Conservation (phyloP, 2,888 invertebrate genomes). For the Imbricaverruca yamaguchii region DNA sequence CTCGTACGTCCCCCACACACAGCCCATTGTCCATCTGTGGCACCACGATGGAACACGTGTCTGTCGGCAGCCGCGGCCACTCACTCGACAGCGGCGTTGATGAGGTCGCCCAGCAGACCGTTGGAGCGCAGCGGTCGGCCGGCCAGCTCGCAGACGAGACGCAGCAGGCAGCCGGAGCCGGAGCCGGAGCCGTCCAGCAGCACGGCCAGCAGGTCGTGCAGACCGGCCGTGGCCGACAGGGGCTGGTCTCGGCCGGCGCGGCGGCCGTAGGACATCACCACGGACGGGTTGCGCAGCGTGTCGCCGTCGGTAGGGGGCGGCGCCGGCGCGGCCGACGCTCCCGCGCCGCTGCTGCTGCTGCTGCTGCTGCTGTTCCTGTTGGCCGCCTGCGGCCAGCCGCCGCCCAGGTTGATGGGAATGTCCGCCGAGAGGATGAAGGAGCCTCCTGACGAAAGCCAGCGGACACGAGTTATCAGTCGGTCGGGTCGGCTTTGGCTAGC, state of each 20-base stretch:
- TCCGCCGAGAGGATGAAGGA: neutral
- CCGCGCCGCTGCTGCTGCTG: neutral
- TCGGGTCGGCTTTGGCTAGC: too few relatives aligned
- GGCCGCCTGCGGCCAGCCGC: neutral
- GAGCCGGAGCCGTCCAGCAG: neutral
- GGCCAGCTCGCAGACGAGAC: neutral
- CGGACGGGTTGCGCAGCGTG: neutral
- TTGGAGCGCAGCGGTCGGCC: neutral
- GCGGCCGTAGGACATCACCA: neutral
- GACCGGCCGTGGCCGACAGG: neutral
- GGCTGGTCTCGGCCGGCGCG: neutral
- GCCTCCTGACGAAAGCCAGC: neutral
- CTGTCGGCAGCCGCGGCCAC: neutral
- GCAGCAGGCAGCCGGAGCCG: neutral
- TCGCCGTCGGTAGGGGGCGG: neutral
- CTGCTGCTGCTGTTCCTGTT: neutral
- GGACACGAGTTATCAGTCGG: too few relatives aligned
- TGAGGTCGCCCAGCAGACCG: slow-evolving; percentile 7
- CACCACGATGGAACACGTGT: too few relatives aligned
- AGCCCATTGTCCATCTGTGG: too few relatives aligned
- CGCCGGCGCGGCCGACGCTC: neutral
- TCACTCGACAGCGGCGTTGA: slow-evolving; percentile 12
- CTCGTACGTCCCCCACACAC: too few relatives aligned
- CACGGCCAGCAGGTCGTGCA: neutral
- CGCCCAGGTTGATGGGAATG: neutral